A percentile compares a stretch with the other conserved stretches of the same genome.
phyloP scores from a whole-genome alignment of 2,113 vertebrate species.

The Podiceps cristatus region DNA sequence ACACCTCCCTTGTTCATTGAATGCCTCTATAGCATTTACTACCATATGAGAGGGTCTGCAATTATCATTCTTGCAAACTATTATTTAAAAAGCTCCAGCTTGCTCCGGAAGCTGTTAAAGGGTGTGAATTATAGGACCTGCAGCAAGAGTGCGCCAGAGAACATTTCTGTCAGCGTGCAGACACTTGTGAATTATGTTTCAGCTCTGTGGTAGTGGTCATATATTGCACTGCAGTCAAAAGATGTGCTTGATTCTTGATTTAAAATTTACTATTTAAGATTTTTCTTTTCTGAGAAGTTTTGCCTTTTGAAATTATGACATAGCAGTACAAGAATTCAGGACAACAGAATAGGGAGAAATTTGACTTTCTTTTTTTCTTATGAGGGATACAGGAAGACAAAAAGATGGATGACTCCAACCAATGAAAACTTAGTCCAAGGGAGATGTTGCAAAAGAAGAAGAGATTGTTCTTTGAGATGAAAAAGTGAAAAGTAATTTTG shows the following conservation, averaged over 20 bases:
- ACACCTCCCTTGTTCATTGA: background rate
- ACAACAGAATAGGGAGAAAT: background rate
- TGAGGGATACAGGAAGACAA: background rate
- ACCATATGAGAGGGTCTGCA: background rate
- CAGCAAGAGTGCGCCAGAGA: background rate
- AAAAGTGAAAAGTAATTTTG: background rate
- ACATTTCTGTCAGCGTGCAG: background rate
- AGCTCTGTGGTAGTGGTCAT: background rate
- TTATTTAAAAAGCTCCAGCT: conserved; percentile 28
- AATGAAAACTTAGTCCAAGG: background rate
- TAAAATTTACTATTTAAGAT: background rate
- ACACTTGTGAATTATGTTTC: background rate
- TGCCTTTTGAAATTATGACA: background rate
- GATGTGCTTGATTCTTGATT: background rate
- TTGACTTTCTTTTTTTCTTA: background rate
- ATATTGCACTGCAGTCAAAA: background rate
- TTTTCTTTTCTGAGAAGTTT: background rate
- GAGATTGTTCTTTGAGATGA: background rate
- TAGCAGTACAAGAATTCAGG: background rate
- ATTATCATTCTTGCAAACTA: conserved; percentile 34
- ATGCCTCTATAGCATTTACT: background rate
- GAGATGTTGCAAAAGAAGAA: background rate
- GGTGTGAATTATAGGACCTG: background rate
- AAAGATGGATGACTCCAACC: background rate
- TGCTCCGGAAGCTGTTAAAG: background rate